Base-by-base conservation (phyloP, 2,888 invertebrate species). In the Axea sp. region DNA sequence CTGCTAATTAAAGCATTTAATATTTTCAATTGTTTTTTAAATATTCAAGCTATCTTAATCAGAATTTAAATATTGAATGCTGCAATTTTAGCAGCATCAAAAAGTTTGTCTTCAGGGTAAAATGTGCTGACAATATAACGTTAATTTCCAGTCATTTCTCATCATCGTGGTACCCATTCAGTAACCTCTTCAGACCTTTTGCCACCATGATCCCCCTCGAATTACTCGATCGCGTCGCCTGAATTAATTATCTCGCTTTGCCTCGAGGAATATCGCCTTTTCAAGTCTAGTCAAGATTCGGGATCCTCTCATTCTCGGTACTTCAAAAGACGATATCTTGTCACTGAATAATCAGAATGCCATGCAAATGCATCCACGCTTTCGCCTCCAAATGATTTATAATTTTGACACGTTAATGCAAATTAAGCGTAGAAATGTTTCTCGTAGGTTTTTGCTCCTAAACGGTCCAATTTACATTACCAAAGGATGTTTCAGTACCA, bases 191-290 rank as follows among this genome's bases (percentile, higher is more conserved):
- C 39, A 60, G 45, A 71, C 47, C 47, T 41, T 75, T 75, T 65
- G 41, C 57, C 55, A 17, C 37, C 64, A 67, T 60, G 65, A 75
- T 71, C 60, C 65, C 33, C 60, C 55, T 60, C 60, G 60, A 65
- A 71, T 75, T 75, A 31, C 67, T 28, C 51, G 59, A 68, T 74
- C 68, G 68, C 64, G 45, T 31, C 43, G 47, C 55, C 62, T 71
- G 69, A 75, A 75, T 71, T 75, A 71, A 75, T 75, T 71, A 75
- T 71, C 62, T 30, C 62, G 60, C 62, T 71, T 55, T 62, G 55
- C 57, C 67, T 57, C 47, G 51, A 75, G 75, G 43, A 71, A 71
- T 62, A 75, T 60, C 65, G 67, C 45, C 75, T 75, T 67, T 75
- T 67, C 65, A 64, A 72, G 67, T 67, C 55, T 57, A 71, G 67